These are phyloP conservation scores for Conus ventricosus DNA, from an alignment of 1,140 invertebrate genomes.

Conservation along the genomic window DNA sequence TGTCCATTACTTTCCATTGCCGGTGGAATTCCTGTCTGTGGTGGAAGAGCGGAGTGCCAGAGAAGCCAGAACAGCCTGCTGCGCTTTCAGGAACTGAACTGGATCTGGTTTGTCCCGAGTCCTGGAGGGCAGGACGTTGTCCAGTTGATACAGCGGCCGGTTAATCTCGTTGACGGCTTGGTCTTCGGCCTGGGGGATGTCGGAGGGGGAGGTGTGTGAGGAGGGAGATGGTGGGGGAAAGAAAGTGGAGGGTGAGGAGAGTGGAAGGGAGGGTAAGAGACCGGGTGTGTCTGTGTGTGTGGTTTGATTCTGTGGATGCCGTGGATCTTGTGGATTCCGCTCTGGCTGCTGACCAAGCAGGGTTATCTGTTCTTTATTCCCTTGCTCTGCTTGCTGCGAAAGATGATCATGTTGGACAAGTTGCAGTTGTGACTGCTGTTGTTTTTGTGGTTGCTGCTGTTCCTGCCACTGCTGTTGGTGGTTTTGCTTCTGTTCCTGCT, in stretches of 20 bases:
- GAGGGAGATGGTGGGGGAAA: not conserved
- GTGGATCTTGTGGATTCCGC: not conserved
- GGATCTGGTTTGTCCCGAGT: not conserved
- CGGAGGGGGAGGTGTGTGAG: not conserved
- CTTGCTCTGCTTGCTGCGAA: too few relatives aligned
- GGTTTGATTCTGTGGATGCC: not conserved
- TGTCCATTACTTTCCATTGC: too few relatives aligned
- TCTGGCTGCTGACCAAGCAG: not conserved
- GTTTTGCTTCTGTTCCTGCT: not conserved
- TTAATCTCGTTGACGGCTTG: not conserved
- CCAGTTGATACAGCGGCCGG: conserved; percentile 1
- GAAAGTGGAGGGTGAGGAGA: not conserved
- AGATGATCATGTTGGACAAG: not conserved
- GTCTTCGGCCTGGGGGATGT: not conserved
- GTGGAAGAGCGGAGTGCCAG: not conserved
- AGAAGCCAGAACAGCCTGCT: not conserved
- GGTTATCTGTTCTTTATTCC: too few relatives aligned
- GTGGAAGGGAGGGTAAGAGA: not conserved
- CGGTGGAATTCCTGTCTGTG: too few relatives aligned
- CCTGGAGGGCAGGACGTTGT: not conserved
- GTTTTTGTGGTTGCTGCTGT: conserved; percentile 4
- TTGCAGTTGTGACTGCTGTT: conserved; percentile 33
- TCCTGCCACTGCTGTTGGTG: not conserved
- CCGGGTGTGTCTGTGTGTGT: not conserved
- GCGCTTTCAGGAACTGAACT: not conserved